Evolutionary conservation across 1,140 invertebrate species (phyloP), one percentile per base, ranked within the genome.

Genomic region (Trachymyrmex cornetzi): DNA sequence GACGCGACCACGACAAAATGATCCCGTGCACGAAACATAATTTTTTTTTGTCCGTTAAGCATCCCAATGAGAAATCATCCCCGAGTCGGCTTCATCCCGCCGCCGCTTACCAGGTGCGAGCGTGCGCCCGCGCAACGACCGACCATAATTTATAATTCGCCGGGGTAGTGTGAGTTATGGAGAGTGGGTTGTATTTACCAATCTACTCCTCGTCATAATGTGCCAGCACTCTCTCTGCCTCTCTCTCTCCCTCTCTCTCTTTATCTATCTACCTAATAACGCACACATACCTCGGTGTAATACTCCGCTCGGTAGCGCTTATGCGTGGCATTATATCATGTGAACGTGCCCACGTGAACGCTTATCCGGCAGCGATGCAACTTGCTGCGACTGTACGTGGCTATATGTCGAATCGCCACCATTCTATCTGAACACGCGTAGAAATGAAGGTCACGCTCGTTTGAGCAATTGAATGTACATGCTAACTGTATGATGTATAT

Each of bases 101-200:
- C 48, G 48, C 44, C 69, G 85, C 77, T 90, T 66, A 81, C 90
- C 90, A 91, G 90, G 90, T 91, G 89, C 71, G 66, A 64, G 61
- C 9, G 50, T 12, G 63, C 59, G 75, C 53, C 63, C 72, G 69
- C 67, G 71, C 63, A 24, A 59, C 69, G 38, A 24, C 48, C 89
- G n/a, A 27, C 87, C 64, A 86, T 61, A 84, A 84, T 88, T 88
- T 89, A 91, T 89, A 91, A 91, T 91, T 91, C 88, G 77, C 79
- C 27, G n/a, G 48, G 16, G 57, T 72, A 50, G 7, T 12, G 69
- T 91, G 86, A 91, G 72, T 91, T 91, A 91, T 89, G 82, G 90
- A 77, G 66, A 87, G 80, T 74, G 38, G 80, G 34, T 85, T 67
- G 81, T 71, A 84, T 77, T 79, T 86, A 77, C 77, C 89, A 86